Evolutionary conservation across 2,888 invertebrate species (phyloP), one percentile per base, ranked within the genome.

Genomic region (Reticulitermes lucifugus): DNA sequence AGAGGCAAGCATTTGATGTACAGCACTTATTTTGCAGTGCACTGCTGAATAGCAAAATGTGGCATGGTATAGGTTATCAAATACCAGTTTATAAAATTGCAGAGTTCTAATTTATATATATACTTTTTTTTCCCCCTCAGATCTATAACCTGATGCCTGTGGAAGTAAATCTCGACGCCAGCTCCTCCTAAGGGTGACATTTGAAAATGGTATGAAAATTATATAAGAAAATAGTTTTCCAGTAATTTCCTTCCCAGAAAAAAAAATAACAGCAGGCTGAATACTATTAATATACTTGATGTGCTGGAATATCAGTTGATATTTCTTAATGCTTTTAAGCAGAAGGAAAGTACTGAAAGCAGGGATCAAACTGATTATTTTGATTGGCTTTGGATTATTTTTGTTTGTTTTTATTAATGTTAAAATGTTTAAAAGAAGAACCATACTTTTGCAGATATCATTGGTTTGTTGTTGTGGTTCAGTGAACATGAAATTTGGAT

Each of bases 221-320:
- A 79, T 25, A n/a, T 18, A 79, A 79, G n/a, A 79, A n/a, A 51
- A 25, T 79, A 79, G 79, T 79, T 79, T 79, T 55, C 79, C 79
- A 79, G 29, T 55, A 79, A 51, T 79, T 79, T 51, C 35, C 25
- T 35, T 43, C 25, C 51, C 51, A 18, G 2, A 43, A 77, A 75
- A 35, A 79, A 14, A 21, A 51, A 46, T 79, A 46, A 22, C 43
- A 79, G 51, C 79, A 79, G 79, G 51, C 79, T 25, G 51, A 79
- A 18, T 46, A 46, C 25, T 79, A 25, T 41, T 75, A 75, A 22
- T 77, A 77, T 46, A 77, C 43, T 77, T 77, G 25, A 77, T 77
- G 75, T 77, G 43, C 21, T 21, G 22, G 43, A 22, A 43, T 77
- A 55, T 55, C 55, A 55, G 55, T 55, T 55, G 12, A 55, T 55